Percentiles rank a stretch among this genome's conserved stretches.
phyloP scores from a whole-genome alignment of 2,888 invertebrate genomes.

The Congeria kusceri region DNA sequence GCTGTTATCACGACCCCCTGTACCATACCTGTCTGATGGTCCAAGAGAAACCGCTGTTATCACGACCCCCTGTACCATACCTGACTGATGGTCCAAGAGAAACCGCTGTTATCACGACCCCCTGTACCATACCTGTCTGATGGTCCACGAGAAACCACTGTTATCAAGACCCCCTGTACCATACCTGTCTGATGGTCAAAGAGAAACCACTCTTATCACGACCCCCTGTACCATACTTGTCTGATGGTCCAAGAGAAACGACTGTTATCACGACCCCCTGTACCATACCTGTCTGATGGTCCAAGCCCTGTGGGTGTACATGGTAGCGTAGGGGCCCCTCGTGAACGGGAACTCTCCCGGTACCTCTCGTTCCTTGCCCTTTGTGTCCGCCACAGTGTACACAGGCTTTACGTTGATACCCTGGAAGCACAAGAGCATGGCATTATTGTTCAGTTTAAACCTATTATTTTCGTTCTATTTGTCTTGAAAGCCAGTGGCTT shows the following conservation, averaged over 20 bases:
- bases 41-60: no score
- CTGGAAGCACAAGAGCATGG: slow-evolving; percentile 69
- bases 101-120: no score
- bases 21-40: no score
- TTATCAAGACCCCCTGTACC: no score
- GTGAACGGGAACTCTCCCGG: slow-evolving; percentile 88
- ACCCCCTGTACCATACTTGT: slow-evolving; percentile 84
- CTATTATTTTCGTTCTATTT: no score
- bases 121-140: slow-evolving; percentile 75
- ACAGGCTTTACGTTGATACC: slow-evolving; percentile 88
- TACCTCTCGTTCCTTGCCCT: slow-evolving; percentile 84
- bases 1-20: no score
- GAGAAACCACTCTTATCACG: no score
- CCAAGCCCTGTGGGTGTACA: slow-evolving; percentile 89
- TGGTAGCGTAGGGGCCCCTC: slow-evolving; percentile 88
- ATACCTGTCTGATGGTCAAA: no score
- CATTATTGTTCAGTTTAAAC: no score
- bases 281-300: slow-evolving; percentile 87
- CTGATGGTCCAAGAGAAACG: slow-evolving; percentile 88
- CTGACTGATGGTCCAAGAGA: no score
- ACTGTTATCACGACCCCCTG: slow-evolving; percentile 32
- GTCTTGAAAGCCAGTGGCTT: no score
- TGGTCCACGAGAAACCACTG: background rate
- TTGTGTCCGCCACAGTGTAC: slow-evolving; percentile 87
- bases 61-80: no score